Evolutionary conservation across 2,797 vertebrate genomes (phyloP).

Genomic region (Limnodromus scolopaceus): DNA sequence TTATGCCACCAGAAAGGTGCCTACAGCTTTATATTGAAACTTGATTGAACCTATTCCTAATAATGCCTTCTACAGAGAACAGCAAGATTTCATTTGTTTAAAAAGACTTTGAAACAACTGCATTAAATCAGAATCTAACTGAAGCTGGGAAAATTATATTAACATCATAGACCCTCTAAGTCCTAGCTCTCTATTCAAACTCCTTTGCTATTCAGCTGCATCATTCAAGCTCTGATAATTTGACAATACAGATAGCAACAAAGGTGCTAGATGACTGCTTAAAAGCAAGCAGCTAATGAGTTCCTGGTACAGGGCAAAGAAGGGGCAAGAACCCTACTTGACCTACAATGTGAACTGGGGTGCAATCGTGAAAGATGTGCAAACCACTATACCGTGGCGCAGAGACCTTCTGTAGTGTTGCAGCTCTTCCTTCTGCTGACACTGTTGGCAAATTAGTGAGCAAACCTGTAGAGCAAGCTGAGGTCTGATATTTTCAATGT

Average conservation of each 20-base stretch:
- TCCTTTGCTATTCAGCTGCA: neutral
- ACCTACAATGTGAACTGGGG: neutral
- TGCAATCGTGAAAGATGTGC: too few species aligned
- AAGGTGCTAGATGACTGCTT: neutral
- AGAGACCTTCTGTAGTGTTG: too few species aligned
- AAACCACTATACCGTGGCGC: accelerated
- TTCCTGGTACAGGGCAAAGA: neutral
- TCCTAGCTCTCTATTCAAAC: neutral
- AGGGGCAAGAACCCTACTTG: neutral
- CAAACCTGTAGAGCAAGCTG: neutral
- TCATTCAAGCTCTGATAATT: neutral
- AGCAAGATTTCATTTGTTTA: neutral
- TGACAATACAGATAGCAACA: neutral
- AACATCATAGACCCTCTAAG: neutral
- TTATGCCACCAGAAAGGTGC: neutral
- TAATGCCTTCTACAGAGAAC: neutral
- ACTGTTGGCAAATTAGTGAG: accelerated
- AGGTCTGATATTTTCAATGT: neutral
- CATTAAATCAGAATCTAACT: neutral
- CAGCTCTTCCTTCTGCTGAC: neutral
- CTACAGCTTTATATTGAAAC: neutral
- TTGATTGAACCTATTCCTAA: neutral
- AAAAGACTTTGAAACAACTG: neutral
- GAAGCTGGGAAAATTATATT: neutral
- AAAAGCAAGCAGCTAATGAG: neutral